These are phyloP conservation scores for Cryptocephalus moraei DNA, from an alignment of 2,888 invertebrate genomes.

Conservation along the genomic window DNA sequence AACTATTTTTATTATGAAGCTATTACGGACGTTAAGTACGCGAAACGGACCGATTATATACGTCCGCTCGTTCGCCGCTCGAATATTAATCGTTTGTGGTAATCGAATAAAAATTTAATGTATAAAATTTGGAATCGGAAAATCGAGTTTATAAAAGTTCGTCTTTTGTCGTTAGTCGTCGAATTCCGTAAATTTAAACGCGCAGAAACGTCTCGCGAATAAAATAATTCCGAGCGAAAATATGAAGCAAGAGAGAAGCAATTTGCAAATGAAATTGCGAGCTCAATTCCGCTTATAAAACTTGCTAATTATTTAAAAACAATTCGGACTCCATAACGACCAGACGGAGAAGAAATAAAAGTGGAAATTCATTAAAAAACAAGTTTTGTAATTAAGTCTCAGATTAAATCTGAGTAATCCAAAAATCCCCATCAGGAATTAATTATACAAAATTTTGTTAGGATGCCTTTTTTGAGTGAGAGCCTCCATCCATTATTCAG, in stretches of 20 bases:
- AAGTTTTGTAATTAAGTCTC: constrained; percentile 31
- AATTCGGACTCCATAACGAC: constrained; percentile 28
- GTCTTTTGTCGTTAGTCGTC: too few species aligned
- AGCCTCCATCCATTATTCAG: not conserved
- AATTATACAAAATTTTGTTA: constrained; percentile 32
- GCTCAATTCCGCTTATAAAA: constrained; percentile 18
- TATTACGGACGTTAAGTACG: too few species aligned
- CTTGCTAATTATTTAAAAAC: constrained; percentile 30
- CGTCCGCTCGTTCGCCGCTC: too few species aligned
- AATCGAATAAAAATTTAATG: too few species aligned
- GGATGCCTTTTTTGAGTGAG: constrained; percentile 13
- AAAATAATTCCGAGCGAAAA: constrained; percentile 15
- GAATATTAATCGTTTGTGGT: too few species aligned
- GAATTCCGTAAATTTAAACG: too few species aligned
- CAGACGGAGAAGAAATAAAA: constrained; percentile 26
- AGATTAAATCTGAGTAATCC: constrained; percentile 33
- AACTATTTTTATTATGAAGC: too few species aligned
- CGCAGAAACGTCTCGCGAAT: constrained; percentile 11
- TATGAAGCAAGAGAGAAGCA: constrained; percentile 12
- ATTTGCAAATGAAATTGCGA: constrained; percentile 16
- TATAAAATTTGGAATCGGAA: too few species aligned
- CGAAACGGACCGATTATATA: too few species aligned
- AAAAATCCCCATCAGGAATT: constrained; percentile 31
- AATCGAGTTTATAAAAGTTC: too few species aligned
- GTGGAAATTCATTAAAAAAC: constrained; percentile 26